A percentile compares a stretch with the other conserved stretches of the same genome.
Conservation (phyloP, 2,113 vertebrate genomes). For the Nanorana parkeri region DNA sequence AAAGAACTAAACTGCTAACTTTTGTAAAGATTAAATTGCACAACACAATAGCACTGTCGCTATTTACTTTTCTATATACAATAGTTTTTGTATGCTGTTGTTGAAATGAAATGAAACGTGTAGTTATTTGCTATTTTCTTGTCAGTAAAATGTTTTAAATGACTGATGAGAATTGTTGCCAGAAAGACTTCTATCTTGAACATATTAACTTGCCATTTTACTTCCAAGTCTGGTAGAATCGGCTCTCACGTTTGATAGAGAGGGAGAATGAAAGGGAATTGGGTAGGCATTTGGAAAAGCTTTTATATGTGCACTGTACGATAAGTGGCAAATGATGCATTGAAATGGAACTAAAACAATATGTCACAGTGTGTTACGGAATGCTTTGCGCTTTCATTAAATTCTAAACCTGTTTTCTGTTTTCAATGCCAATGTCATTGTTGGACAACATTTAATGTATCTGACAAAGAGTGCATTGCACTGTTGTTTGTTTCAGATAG, state of each 20-base stretch:
- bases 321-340: conserved; percentile 53
- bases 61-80: conserved; percentile 7
- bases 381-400: conserved; percentile 50
- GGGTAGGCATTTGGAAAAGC: conserved; percentile 50
- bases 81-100: conserved; percentile 19
- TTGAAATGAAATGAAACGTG: conserved; percentile 48
- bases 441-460: conserved; percentile 47
- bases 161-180: conserved; percentile 51
- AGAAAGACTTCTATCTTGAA: conserved; percentile 40
- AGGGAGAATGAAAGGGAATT: conserved; percentile 41
- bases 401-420: conserved; percentile 50
- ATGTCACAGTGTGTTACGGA: conserved; percentile 47
- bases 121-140: conserved; percentile 53
- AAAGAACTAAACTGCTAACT: conserved; percentile 18
- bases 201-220: conserved; percentile 54
- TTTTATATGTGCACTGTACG: conserved; percentile 50
- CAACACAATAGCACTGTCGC: not conserved
- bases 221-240: conserved; percentile 38
- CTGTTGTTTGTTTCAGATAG: conserved; percentile 17
- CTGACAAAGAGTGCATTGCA: conserved; percentile 25
- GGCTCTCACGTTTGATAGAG: conserved; percentile 44
- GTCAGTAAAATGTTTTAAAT: conserved; percentile 54
- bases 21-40: not conserved
- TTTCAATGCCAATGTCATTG: conserved; percentile 38
- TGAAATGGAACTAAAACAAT: conserved; percentile 54